phyloP scores from a whole-genome alignment of 2,113 vertebrate genomes.

The Barnardius zonarius region DNA sequence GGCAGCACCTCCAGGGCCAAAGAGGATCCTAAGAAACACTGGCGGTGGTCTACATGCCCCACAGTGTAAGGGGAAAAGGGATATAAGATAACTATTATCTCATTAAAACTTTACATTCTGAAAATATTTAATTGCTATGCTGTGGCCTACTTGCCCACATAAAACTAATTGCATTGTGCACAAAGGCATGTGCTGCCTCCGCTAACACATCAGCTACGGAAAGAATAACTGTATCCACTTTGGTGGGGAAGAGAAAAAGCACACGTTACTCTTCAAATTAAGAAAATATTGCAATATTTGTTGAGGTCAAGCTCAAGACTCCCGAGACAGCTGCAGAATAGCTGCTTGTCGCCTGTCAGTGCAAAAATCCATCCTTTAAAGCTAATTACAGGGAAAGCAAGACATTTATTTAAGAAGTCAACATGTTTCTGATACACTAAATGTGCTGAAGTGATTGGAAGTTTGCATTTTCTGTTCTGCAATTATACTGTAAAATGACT shows the following conservation, averaged over 20 bases:
- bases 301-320: slow-evolving; percentile 42
- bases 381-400: slow-evolving; percentile 43
- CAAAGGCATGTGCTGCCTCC: background rate
- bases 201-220: background rate
- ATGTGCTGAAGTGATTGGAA: slow-evolving; percentile 28
- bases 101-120: background rate
- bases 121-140: background rate
- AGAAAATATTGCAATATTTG: slow-evolving; percentile 12
- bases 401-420: slow-evolving; percentile 36
- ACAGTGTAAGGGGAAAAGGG: background rate
- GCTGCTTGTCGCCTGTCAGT: background rate
- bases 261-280: slow-evolving; percentile 23
- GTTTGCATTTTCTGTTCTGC: slow-evolving; percentile 15
- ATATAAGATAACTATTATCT: background rate
- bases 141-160: background rate
- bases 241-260: background rate
- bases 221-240: background rate
- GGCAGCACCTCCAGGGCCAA: background rate
- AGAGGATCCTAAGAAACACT: background rate
- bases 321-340: slow-evolving; percentile 5
- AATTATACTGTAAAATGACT: slow-evolving; percentile 24
- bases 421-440: background rate
- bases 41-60: background rate
- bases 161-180: background rate
- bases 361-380: slow-evolving; percentile 23